Conservation (phyloP, 2,888 invertebrate genomes). For the Ommatoiulus sabulosus region DNA sequence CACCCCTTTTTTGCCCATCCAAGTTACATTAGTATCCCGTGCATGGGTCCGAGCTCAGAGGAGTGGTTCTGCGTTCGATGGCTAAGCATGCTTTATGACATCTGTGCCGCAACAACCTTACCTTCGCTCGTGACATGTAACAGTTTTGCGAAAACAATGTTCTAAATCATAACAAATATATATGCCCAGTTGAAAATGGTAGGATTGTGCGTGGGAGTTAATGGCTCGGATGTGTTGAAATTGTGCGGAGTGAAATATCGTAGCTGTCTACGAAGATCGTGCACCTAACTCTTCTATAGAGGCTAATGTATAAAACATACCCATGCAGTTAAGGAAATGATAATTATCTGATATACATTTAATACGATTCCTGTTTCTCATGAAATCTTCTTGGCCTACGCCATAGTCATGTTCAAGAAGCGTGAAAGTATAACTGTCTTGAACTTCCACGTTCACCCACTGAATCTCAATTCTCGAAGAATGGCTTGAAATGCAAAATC, state of each 20-base stretch:
- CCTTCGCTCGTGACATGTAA: neutral
- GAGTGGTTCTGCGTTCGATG: neutral
- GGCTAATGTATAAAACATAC: neutral
- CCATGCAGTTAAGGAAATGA: conserved; percentile 21
- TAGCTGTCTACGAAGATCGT: neutral
- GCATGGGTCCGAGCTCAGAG: neutral
- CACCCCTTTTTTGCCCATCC: neutral
- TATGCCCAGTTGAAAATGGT: neutral
- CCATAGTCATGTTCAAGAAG: neutral
- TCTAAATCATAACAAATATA: conserved; percentile 16
- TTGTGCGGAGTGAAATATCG: conserved; percentile 7
- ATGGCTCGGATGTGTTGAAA: neutral
- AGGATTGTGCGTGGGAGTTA: neutral
- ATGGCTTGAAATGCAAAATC: neutral
- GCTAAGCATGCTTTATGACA: neutral
- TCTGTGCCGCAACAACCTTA: neutral
- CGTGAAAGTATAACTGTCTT: neutral
- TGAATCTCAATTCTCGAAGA: neutral
- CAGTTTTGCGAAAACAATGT: neutral
- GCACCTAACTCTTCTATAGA: too few relatives aligned
- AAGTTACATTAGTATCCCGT: neutral
- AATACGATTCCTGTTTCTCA: neutral
- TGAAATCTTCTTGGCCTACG: neutral
- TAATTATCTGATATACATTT: neutral
- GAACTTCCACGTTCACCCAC: neutral